Conservation (phyloP, 23 tunicate genomes). For the Botrylloides violaceus region DNA sequence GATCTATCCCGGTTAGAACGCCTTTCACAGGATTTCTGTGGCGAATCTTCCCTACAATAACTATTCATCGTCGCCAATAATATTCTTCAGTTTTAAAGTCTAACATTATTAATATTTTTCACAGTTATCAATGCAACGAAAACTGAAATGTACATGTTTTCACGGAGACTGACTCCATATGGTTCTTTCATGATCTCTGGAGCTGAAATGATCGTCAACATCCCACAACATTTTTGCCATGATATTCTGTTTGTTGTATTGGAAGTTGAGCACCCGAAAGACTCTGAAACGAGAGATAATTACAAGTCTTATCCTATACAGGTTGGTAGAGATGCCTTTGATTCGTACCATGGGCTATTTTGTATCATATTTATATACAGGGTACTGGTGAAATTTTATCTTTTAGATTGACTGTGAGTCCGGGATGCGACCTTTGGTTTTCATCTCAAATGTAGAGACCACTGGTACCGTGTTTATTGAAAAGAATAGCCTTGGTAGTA, state of each 20-base stretch:
- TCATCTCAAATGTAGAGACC: background rate
- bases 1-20: background rate
- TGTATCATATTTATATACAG: too few species aligned
- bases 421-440: background rate
- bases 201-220: background rate
- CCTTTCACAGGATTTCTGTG: background rate
- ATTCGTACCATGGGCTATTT: too few species aligned
- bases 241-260: background rate
- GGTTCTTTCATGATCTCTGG: background rate
- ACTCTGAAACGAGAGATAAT: background rate
- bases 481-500: conserved; percentile 7
- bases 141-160: background rate
- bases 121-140: background rate
- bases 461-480: conserved; percentile 1
- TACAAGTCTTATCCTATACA: background rate
- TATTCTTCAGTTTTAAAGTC: background rate
- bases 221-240: conserved; percentile 3
- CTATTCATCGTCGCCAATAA: too few species aligned
- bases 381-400: too few species aligned
- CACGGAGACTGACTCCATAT: background rate
- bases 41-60: too few species aligned
- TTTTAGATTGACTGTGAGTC: conserved; percentile 9
- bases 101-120: too few species aligned
- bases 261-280: background rate
- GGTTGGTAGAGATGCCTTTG: background rate